Base-by-base conservation (phyloP, 2,797 vertebrate genomes). In the Threskiornis aethiopicus region DNA sequence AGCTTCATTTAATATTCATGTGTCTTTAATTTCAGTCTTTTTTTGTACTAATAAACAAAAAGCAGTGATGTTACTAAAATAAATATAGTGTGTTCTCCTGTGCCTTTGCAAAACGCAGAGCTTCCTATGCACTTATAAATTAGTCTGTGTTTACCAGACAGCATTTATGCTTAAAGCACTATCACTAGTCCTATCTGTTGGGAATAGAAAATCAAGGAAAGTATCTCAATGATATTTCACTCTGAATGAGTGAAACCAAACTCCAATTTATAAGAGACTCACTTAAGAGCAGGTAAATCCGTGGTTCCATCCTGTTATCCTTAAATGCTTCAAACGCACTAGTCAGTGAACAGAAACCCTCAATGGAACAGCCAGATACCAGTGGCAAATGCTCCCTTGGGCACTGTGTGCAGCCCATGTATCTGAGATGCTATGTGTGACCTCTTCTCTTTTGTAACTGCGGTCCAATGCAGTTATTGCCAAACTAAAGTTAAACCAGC, bases 31-130 rank as follows among this genome's bases (percentile, higher is more conserved):
- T 85, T 90, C 76, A 72, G 39, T 55, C 7, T 37, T 87, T 62
- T 83, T 96, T 93, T 72, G 31, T 42, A 52, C 64, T 70, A 92
- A 69, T 61, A 96, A 95, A 95, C 69, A 93, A 93, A 97, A 66
- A 62, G 19, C 69, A 66, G 41, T 51, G 55, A 35, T 77, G 76
- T 79, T 93, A 86, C 65, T 88, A 79, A 88, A 85, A 71, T 82
- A 70, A 90, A 82, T 41, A n/a, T 10, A 51, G 15, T 28, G 6
- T 11, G 3, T 88, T 90, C 65, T 93, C 51, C 41, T 59, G 46
- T 66, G 80, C 70, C 70, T 93, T 93, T 95, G 21, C 66, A 92
- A 92, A 91, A 51, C 39, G 33, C 73, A 69, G 58, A 89, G 47
- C 33, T 89, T 94, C 61, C 77, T 41, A 13, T 79, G 66, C 47